Evolutionary conservation across 2,888 invertebrate species (phyloP), one percentile per base, ranked within the genome.

Genomic region (Lasiommata megera): DNA sequence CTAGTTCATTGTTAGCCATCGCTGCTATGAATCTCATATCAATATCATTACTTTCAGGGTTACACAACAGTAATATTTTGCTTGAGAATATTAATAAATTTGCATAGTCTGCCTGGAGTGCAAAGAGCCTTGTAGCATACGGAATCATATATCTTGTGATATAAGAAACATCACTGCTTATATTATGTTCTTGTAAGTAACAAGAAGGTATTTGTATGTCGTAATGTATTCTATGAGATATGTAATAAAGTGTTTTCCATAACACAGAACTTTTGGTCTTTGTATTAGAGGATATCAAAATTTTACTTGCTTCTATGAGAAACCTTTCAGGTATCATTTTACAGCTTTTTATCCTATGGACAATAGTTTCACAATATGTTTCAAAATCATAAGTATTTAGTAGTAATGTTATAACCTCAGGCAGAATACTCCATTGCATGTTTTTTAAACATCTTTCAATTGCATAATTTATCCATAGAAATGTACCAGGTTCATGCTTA

Each of bases 11-110:
- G 63, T 84, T 87, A 16, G 87, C 80, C 51, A 78, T 63, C 41
- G 81, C 80, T 50, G 85, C 81, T 63, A 84, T 81, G 17, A 73
- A 70, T 71, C 90, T 80, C 77, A 88, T 78, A 56, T 87, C 84
- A 8, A 79, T 72, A 71, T 91, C 87, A 29, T 72, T 70, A 37
- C 62, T 71, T 60, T 84, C 80, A 55, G 80, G 77, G 60, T 83
- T 69, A 71, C 81, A 75, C 37, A 88, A 63, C 23, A 64, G 64
- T 23, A 67, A 70, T 59, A 87, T 75, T 8, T 76, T 66, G 54
- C 72, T 67, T 17, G 78, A 74, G 53, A 88, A 62, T 34, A 57
- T 58, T 36, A 64, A 50, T 60, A 77, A 64, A 44, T 63, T 53
- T 16, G 67, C 60, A 37, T 67, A 31, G 57, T 73, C 58, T 44